A percentile compares a stretch with the other conserved stretches of the same genome.
Conservation (phyloP, 2,888 invertebrate genomes). For the Drosophila greeni region DNA sequence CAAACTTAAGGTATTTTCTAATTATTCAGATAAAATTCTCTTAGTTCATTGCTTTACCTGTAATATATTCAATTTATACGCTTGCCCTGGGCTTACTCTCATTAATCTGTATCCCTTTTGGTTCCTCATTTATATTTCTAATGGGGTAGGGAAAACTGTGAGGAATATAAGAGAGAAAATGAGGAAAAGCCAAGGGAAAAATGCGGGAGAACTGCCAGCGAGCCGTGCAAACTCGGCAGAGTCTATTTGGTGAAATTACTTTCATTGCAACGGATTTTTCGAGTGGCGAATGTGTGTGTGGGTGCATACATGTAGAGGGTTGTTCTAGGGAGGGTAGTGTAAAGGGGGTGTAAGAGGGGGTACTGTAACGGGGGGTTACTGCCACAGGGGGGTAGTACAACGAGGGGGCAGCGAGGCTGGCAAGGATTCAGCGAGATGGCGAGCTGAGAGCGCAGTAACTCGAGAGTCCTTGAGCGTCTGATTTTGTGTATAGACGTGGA, state of each 20-base stretch:
- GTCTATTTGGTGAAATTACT: slow-evolving; percentile 72
- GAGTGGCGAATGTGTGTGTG: slow-evolving; percentile 45
- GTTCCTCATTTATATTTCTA: slow-evolving; percentile 24
- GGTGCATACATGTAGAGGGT: slow-evolving; percentile 19
- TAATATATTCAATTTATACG: slow-evolving; percentile 10
- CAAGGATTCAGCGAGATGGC: slow-evolving; percentile 14
- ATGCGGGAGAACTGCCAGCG: slow-evolving; percentile 33
- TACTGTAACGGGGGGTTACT: not conserved
- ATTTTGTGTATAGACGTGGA: slow-evolving; percentile 74
- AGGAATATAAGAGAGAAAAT: not conserved
- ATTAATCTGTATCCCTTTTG: slow-evolving; percentile 38
- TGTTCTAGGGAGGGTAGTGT: slow-evolving; percentile 10
- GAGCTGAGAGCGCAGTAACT: slow-evolving; percentile 42
- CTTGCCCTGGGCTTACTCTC: slow-evolving; percentile 19
- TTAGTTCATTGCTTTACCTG: not conserved
- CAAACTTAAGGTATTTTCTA: not conserved
- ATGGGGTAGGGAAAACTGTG: slow-evolving; percentile 11
- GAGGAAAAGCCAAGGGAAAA: not conserved
- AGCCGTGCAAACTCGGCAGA: slow-evolving; percentile 50
- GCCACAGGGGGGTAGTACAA: slow-evolving; percentile 8
- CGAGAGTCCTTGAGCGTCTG: slow-evolving; percentile 76
- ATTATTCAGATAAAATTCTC: not conserved
- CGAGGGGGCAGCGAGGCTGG: not conserved
- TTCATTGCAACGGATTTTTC: slow-evolving; percentile 69
- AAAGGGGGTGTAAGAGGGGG: not conserved